Base-by-base conservation (phyloP, 2,888 invertebrate species). In the Lagria hirta region DNA sequence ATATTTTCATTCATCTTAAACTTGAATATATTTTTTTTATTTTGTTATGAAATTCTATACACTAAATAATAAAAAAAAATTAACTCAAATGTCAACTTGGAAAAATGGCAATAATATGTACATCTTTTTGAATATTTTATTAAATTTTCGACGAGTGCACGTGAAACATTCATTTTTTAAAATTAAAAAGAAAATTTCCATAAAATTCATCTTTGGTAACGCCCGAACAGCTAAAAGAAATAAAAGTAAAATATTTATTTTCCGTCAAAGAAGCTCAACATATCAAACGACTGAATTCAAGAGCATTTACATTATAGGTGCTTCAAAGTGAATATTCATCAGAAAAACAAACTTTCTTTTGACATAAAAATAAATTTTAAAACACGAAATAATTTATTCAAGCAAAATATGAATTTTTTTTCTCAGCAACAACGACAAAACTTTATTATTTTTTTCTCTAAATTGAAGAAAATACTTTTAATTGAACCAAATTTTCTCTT, bases 321-420 rank as follows among this genome's bases (percentile, higher is more conserved):
- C 49, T 54, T 49, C 51, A 51, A 54, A 54, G 52, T 57, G 53
- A 55, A 55, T 57, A 57, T 55, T 57, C 54, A 54, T 52, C 51
- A 48, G 43, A 41, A 40, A 35, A 40, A 48, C 43, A 32, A 48
- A 48, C 40, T 36, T 40, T 35, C 13, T 32, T 41, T 34, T 44
- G 37, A 37, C 32, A 45, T 18, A 35, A 41, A 45, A 45, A 45
- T 40, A 41, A 40, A 40, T 45, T 45, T 38, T 30, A 18, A 20
- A 40, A 45, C 29, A 6, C 16, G 33, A 33, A 41, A 33, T 26
- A 26, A n/a, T n/a, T n/a, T n/a, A n/a, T n/a, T n/a, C n/a, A n/a
- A n/a, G n/a, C n/a, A n/a, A n/a, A n/a, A n/a, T 8, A 11, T 12
- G 8, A 26, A 26, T 26, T 26, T 26, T 12, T 26, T 18, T 18